A percentile compares a stretch with the other conserved stretches of the same genome.
Evolutionary conservation across 2,797 vertebrate species (phyloP).

Genomic region (Crypturellus tataupa): DNA sequence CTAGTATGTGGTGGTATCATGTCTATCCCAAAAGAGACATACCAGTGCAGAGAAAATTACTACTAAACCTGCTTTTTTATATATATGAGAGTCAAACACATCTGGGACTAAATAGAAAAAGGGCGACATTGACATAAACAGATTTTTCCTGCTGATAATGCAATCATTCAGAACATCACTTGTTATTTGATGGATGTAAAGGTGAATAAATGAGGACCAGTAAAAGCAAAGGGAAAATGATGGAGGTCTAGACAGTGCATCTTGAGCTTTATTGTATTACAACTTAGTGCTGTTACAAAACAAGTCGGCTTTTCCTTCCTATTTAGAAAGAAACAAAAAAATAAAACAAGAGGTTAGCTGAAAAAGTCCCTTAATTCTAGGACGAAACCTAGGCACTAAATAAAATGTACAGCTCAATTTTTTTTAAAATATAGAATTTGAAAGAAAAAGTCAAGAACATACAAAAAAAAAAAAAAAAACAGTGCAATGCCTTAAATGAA

Average conservation of each 20-base stretch:
- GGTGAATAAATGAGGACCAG: not conserved
- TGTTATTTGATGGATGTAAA: not conserved
- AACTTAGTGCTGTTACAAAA: not conserved
- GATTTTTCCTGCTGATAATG: slow-evolving; percentile 44
- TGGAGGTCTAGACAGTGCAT: not conserved
- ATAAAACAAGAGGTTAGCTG: not conserved
- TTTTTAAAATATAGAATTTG: not conserved
- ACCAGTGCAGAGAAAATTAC: not conserved
- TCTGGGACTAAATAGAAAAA: slow-evolving; percentile 12
- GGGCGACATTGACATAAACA: not conserved
- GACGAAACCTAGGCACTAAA: not conserved
- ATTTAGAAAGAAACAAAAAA: not conserved
- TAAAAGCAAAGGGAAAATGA: not conserved
- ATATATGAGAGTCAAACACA: not conserved
- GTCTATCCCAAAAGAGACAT: not conserved
- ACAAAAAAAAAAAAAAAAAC: not conserved
- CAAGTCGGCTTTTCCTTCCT: not conserved
- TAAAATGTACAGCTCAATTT: not conserved
- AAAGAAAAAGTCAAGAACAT: not conserved
- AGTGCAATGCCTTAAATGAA: not conserved
- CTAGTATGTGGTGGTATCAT: not conserved
- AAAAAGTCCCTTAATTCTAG: not conserved
- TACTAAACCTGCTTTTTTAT: not conserved
- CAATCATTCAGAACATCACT: not conserved
- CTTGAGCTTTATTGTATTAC: not conserved